phyloP scores from a whole-genome alignment of 2,113 vertebrate genomes.

The Bettongia penicillata region DNA sequence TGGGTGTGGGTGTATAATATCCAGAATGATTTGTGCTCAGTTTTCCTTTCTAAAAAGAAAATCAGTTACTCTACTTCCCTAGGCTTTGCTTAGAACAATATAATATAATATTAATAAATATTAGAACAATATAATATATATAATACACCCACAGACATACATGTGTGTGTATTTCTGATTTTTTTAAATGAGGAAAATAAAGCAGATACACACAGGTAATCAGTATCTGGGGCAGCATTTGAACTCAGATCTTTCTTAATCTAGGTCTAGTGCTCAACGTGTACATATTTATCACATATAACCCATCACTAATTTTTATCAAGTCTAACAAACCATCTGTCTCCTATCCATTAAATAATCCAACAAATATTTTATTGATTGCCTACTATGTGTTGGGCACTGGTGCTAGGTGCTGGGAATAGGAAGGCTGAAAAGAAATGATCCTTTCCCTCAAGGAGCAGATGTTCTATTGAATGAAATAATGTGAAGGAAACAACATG shows the following conservation, averaged over 20 bases:
- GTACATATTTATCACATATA: not conserved
- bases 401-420: not conserved
- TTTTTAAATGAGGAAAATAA: not conserved
- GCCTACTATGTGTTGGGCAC: not conserved
- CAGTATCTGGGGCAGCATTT: not conserved
- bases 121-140: not conserved
- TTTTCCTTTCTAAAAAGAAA: not conserved
- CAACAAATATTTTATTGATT: not conserved
- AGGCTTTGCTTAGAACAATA: not conserved
- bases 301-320: not conserved
- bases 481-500: not conserved
- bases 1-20: not conserved
- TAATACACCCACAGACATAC: too few species aligned
- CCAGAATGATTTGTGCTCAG: not conserved
- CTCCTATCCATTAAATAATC: not conserved
- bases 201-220: not conserved
- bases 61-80: not conserved
- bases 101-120: too few species aligned
- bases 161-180: not conserved
- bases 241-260: not conserved
- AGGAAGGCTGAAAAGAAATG: not conserved
- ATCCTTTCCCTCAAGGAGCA: not conserved
- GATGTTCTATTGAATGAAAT: not conserved
- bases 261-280: not conserved
- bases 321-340: not conserved